phyloP scores from a whole-genome alignment of 2,888 invertebrate species.

The Latrodectus elegans region DNA sequence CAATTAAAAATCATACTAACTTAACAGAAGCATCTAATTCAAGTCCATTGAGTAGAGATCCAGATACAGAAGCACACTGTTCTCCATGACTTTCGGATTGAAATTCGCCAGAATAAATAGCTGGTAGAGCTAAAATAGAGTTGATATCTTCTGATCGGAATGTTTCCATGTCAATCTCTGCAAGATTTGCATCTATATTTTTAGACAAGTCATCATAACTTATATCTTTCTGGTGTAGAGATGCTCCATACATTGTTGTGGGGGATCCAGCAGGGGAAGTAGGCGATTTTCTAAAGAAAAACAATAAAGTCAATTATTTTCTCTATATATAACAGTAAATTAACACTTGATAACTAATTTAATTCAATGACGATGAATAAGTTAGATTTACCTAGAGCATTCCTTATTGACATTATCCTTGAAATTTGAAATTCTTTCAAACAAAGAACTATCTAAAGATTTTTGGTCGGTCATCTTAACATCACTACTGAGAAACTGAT shows the following conservation, averaged over 20 bases:
- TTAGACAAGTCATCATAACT: slow-evolving; percentile 70
- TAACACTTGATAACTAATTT: too few species aligned
- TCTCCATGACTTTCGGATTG: slow-evolving; percentile 80
- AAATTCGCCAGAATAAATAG: slow-evolving; percentile 72
- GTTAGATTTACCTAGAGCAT: slow-evolving; percentile 34
- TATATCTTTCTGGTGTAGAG: slow-evolving; percentile 64
- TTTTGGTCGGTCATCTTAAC: slow-evolving; percentile 54
- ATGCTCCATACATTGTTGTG: slow-evolving; percentile 40
- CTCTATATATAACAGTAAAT: too few species aligned
- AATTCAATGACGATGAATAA: neutral
- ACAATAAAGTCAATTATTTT: too few species aligned
- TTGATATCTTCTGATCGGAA: slow-evolving; percentile 90
- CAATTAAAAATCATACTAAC: neutral
- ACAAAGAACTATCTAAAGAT: slow-evolving; percentile 38
- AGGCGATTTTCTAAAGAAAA: slow-evolving; percentile 37
- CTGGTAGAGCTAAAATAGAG: slow-evolving; percentile 77
- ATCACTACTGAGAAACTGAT: slow-evolving; percentile 44
- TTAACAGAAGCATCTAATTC: slow-evolving; percentile 65
- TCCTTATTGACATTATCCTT: slow-evolving; percentile 63
- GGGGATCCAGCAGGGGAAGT: slow-evolving; percentile 55
- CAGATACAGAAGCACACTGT: slow-evolving; percentile 87
- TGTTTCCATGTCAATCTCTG: slow-evolving; percentile 96
- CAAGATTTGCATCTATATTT: slow-evolving; percentile 92
- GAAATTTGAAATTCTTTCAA: slow-evolving; percentile 48
- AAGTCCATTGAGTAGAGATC: slow-evolving; percentile 82